A percentile compares a stretch with the other conserved stretches of the same genome.
These are phyloP conservation scores for Falco cherrug DNA, from an alignment of 2,797 vertebrate genomes.

Conservation along the genomic window DNA sequence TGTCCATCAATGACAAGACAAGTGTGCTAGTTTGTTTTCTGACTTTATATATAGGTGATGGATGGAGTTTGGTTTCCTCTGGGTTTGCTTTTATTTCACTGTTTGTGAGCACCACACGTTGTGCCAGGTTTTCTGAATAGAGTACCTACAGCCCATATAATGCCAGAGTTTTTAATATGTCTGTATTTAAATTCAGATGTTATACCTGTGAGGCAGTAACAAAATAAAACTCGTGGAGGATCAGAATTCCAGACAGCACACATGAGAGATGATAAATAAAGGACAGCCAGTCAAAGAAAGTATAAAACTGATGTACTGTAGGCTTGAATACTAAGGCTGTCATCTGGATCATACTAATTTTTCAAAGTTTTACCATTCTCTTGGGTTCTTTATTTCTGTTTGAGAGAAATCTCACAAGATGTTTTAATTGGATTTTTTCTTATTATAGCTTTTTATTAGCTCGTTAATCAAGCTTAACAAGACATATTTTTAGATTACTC, in stretches of 20 bases:
- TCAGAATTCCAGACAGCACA: neutral
- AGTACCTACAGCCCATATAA: neutral
- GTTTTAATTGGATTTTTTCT: constrained; percentile 58
- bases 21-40: neutral
- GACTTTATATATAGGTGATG: neutral
- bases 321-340: constrained; percentile 1
- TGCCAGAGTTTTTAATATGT: neutral
- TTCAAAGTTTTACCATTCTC: constrained; percentile 44
- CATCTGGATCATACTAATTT: constrained; percentile 9
- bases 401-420: constrained; percentile 35
- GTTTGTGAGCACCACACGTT: fast-evolving
- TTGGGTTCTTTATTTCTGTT: constrained; percentile 47
- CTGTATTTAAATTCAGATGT: constrained; percentile 13
- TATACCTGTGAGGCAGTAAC: neutral
- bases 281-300: neutral
- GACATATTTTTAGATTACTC: constrained; percentile 49
- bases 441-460: constrained; percentile 51
- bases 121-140: neutral
- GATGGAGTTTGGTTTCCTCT: neutral
- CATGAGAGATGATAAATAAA: constrained; percentile 17
- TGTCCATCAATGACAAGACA: neutral
- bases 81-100: neutral
- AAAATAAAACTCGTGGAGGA: neutral
- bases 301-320: constrained; percentile 26
- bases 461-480: constrained; percentile 62